A percentile compares a stretch with the other conserved stretches of the same genome.
Evolutionary conservation across 2,888 invertebrate species (phyloP).

Genomic region (Gnatocerus cornutus): DNA sequence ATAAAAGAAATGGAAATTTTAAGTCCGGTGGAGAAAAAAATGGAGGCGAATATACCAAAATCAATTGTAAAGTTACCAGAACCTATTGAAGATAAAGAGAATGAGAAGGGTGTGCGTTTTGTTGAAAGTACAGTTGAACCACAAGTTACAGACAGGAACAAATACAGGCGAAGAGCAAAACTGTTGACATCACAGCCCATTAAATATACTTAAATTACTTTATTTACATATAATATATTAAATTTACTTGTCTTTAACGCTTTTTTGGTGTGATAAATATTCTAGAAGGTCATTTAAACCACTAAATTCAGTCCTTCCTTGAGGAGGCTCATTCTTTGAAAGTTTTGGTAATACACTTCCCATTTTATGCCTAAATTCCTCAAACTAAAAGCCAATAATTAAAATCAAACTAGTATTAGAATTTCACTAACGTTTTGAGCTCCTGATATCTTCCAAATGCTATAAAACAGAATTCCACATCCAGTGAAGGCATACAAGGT

Average conservation of each 20-base stretch:
- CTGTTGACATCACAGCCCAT: background rate
- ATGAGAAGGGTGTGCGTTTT: background rate
- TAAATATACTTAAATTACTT: constrained; percentile 6
- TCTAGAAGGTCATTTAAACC: constrained; percentile 88
- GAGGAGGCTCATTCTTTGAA: constrained; percentile 84
- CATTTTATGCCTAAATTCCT: constrained; percentile 88
- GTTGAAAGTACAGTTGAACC: background rate
- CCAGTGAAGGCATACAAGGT: constrained; percentile 91
- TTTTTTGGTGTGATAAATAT: constrained; percentile 79
- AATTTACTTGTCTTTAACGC: constrained; percentile 57
- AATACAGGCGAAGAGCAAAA: constrained; percentile 7
- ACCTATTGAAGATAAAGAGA: constrained; percentile 1
- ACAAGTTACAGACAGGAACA: constrained; percentile 10
- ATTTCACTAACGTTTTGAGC: constrained; percentile 82
- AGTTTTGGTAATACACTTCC: constrained; percentile 84
- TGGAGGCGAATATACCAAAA: background rate
- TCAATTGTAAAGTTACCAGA: constrained; percentile 10
- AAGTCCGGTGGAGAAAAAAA: constrained; percentile 11
- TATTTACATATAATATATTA: background rate
- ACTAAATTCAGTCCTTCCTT: constrained; percentile 90
- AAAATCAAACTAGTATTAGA: background rate
- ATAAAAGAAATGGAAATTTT: constrained; percentile 20
- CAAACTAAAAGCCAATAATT: constrained; percentile 74
- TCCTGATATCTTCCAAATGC: constrained; percentile 91
- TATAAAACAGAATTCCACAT: constrained; percentile 85